These are phyloP conservation scores for Cochlearius cochlearius DNA, from an alignment of 2,113 vertebrate genomes.

Conservation along the genomic window DNA sequence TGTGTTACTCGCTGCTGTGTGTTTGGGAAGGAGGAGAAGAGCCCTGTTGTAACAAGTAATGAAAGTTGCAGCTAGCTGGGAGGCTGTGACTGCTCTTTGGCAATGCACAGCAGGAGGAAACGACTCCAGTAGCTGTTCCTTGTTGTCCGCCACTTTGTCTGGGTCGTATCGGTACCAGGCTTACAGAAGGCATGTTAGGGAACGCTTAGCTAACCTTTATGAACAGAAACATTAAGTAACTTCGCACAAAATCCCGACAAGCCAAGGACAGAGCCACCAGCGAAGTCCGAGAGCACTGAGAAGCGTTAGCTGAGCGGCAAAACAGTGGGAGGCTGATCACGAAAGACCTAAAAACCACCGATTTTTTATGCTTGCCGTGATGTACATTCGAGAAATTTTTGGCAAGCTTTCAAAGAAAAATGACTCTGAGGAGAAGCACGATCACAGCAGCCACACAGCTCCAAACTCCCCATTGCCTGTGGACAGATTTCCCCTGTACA, in stretches of 20 bases:
- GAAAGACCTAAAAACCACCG: neutral
- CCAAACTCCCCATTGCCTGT: neutral
- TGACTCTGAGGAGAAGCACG: neutral
- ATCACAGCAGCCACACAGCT: neutral
- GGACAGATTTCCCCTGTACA: neutral
- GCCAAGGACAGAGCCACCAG: neutral
- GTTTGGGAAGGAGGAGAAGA: neutral
- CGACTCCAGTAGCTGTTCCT: neutral
- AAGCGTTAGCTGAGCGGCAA: neutral
- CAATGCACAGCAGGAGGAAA: accelerated
- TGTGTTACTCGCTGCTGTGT: neutral
- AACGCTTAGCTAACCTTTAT: neutral
- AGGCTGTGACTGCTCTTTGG: neutral
- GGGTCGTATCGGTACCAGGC: neutral
- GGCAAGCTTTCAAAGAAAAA: neutral
- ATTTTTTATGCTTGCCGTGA: neutral
- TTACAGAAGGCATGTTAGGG: no score
- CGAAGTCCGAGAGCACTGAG: neutral
- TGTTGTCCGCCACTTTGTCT: accelerated
- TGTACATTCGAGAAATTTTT: neutral
- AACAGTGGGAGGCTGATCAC: neutral
- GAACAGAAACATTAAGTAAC: neutral
- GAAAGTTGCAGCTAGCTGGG: neutral
- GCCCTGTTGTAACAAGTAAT: neutral
- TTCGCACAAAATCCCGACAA: neutral